A percentile compares a stretch with the other conserved stretches of the same genome.
Evolutionary conservation across 2,888 invertebrate genomes (phyloP).

Genomic region (Cacoxenus indagator): DNA sequence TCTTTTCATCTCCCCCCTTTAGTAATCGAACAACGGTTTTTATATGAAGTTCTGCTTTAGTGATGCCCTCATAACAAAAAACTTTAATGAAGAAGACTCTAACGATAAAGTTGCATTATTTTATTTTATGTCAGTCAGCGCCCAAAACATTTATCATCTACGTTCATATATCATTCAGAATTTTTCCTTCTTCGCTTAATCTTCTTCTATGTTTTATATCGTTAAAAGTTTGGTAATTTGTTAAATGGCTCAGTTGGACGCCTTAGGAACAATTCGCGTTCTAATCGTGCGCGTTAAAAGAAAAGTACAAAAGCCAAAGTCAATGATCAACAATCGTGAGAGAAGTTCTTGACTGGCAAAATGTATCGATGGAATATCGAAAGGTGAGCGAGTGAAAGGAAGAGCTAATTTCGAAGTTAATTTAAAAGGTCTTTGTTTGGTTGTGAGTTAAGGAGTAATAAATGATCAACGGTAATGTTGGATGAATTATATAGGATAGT

Average conservation of each 20-base stretch:
- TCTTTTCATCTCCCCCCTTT: too few species aligned
- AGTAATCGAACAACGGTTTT: too few species aligned
- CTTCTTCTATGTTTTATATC: slow-evolving; percentile 48
- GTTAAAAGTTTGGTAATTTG: slow-evolving; percentile 49
- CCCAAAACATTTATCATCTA: slow-evolving; percentile 50
- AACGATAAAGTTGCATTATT: background rate
- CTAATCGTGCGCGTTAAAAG: slow-evolving; percentile 14
- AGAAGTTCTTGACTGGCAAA: background rate
- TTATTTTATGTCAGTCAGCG: background rate
- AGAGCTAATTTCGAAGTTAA: too few species aligned
- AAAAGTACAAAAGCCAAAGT: slow-evolving; percentile 4
- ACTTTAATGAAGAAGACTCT: background rate
- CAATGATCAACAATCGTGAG: slow-evolving; percentile 2
- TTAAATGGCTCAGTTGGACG: slow-evolving; percentile 49
- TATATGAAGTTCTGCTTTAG: background rate
- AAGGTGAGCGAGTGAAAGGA: background rate
- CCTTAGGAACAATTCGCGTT: slow-evolving; percentile 44
- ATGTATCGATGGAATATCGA: background rate
- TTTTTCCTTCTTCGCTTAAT: background rate
- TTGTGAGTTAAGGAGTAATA: too few species aligned
- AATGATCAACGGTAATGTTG: too few species aligned
- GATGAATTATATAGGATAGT: too few species aligned
- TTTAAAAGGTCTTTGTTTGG: too few species aligned
- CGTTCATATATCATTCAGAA: slow-evolving; percentile 25
- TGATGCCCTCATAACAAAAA: background rate